Evolutionary conservation across 2,888 invertebrate species (phyloP), one percentile per base, ranked within the genome.

Genomic region (Cheilosia vernalis): DNA sequence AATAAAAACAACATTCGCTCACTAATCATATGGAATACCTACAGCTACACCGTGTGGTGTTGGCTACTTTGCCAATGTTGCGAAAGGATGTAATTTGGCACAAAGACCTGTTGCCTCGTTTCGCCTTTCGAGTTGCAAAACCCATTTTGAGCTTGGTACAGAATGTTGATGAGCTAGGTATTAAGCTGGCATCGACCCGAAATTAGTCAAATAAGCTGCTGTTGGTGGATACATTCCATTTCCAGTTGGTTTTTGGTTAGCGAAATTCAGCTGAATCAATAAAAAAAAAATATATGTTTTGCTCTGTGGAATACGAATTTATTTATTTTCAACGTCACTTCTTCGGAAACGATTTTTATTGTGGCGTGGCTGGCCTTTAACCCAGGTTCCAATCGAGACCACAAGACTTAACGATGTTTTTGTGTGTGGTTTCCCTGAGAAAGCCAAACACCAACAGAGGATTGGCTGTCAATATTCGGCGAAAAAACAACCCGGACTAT

Each of bases 71-170:
- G 70, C 24, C 33, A 53, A 47, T 69, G 64, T 84, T 84, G 74
- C 69, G 74, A 79, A 84, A 84, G 73, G 80, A 84, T 60, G 64
- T 70, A 70, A 84, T 84, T 84, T 76, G 70, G 84, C 84, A 84
- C 78, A 78, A 78, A 83, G 67, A 63, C 73, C 63, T 78, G 63
- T 70, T 58, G 42, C 51, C 17, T 64, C 33, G 60, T 21, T 44
- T 56, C 27, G 47, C 3, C 13, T 37, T 37, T 37, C 17, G n/a
- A 19, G 33, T 77, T 77, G 77, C 77, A 55, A 77, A 77, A 69
- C 61, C 24, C 21, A 51, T 58, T 64, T 17, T 21, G 21, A 17
- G 49, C 60, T 60, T 37, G 37, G 30, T 61, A 19, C 63, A 60
- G 63, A 73, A 73, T 61, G 64, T 64, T 47, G 64, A 79, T 70